These are phyloP conservation scores for Salpingus planirostris DNA, from an alignment of 2,888 invertebrate species.

Conservation along the genomic window DNA sequence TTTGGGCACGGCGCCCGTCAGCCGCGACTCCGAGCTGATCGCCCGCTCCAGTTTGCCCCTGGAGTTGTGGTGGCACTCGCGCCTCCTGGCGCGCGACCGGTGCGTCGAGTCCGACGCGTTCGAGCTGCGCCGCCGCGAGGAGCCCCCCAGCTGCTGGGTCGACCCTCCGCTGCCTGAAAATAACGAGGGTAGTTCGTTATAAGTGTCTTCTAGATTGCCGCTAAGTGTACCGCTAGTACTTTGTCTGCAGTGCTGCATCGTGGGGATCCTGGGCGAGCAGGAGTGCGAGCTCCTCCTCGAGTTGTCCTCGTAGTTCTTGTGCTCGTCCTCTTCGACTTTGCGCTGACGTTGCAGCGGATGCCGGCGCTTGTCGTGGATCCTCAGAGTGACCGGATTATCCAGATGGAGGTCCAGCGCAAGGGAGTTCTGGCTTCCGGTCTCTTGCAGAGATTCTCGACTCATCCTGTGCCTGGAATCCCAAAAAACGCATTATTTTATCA, in stretches of 20 bases:
- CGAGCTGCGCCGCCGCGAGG: slow-evolving; percentile 35
- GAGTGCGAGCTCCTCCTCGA: slow-evolving; percentile 36
- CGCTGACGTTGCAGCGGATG: slow-evolving; percentile 69
- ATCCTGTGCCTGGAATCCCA: slow-evolving; percentile 30
- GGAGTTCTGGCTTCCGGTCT: slow-evolving; percentile 57
- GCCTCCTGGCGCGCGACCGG: slow-evolving; percentile 26
- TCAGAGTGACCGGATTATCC: slow-evolving; percentile 50
- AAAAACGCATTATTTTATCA: too few relatives aligned
- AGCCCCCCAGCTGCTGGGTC: slow-evolving; percentile 29
- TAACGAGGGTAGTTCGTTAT: too few relatives aligned
- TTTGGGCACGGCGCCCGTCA: slow-evolving; percentile 31
- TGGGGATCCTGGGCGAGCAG: slow-evolving; percentile 35
- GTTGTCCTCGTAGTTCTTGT: slow-evolving; percentile 18
- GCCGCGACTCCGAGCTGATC: slow-evolving; percentile 36
- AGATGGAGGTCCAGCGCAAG: slow-evolving; percentile 69
- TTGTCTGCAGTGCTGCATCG: slow-evolving; percentile 18
- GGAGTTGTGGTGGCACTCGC: slow-evolving; percentile 29
- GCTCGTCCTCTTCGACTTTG: slow-evolving; percentile 61
- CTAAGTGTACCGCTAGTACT: slow-evolving; percentile 15
- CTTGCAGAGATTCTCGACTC: slow-evolving; percentile 48
- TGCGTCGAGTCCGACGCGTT: slow-evolving; percentile 41
- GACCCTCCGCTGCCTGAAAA: slow-evolving; percentile 27
- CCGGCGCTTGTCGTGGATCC: slow-evolving; percentile 52
- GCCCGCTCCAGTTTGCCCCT: slow-evolving; percentile 35
- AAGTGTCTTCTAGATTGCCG: slow-evolving; percentile 24